Evolutionary conservation across 2,113 vertebrate genomes (phyloP).

Genomic region (Aphyosemion australe): DNA sequence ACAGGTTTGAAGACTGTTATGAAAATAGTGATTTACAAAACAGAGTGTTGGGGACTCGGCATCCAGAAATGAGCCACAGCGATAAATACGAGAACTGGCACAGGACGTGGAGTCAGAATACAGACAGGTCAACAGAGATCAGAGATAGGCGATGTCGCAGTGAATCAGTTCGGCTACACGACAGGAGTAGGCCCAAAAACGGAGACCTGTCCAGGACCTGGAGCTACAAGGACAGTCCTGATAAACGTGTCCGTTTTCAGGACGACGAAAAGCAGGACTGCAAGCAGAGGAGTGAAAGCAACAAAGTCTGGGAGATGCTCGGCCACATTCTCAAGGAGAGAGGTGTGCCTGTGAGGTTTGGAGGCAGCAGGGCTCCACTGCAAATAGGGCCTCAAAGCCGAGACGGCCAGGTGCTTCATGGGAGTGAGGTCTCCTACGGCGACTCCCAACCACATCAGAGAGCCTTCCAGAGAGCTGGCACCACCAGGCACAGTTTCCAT

Average conservation of each 20-base stretch:
- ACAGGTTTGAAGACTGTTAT: slow-evolving; percentile 11
- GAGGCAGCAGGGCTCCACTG: slow-evolving; percentile 49
- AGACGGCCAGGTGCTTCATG: slow-evolving; percentile 56
- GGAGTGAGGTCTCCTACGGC: slow-evolving; percentile 57
- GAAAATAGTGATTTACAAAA: slow-evolving; percentile 18
- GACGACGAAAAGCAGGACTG: slow-evolving; percentile 35
- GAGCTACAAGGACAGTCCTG: slow-evolving; percentile 55
- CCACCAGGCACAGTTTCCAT: slow-evolving; percentile 75
- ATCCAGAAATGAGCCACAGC: slow-evolving; percentile 14
- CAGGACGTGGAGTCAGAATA: slow-evolving; percentile 17
- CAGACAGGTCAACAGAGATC: not conserved
- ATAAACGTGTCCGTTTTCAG: slow-evolving; percentile 74
- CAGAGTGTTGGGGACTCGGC: slow-evolving; percentile 10
- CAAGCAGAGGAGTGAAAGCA: slow-evolving; percentile 22
- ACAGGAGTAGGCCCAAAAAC: slow-evolving; percentile 22
- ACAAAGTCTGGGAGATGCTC: slow-evolving; percentile 62
- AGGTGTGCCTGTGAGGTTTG: slow-evolving; percentile 66
- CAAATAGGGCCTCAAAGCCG: slow-evolving; percentile 58
- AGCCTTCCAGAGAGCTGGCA: slow-evolving; percentile 61
- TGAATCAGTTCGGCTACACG: slow-evolving; percentile 46
- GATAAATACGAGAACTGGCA: slow-evolving; percentile 17
- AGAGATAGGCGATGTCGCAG: slow-evolving; percentile 43
- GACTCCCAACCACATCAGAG: slow-evolving; percentile 64
- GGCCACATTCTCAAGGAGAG: slow-evolving; percentile 65
- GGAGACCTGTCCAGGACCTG: slow-evolving; percentile 58